These are phyloP conservation scores for Pachypeltis micranthus DNA, from an alignment of 1,140 invertebrate genomes.

Conservation along the genomic window DNA sequence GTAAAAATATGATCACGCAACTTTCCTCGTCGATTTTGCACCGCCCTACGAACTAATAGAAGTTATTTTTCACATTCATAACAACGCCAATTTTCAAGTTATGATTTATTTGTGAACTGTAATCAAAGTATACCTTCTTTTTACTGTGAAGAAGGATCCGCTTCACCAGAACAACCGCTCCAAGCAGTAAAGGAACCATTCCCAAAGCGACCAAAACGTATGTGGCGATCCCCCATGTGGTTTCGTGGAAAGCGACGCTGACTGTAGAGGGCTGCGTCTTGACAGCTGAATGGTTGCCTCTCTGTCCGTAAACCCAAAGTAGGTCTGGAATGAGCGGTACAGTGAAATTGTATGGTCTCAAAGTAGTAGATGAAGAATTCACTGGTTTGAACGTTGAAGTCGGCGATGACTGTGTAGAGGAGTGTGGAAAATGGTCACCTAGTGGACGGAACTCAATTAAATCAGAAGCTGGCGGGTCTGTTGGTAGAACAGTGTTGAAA, in stretches of 20 bases:
- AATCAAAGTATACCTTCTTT: slow-evolving; percentile 45
- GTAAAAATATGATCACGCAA: too few species aligned
- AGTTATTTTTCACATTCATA: too few species aligned
- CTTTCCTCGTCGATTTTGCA: too few species aligned
- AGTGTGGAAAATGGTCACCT: too few species aligned
- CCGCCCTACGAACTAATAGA: too few species aligned
- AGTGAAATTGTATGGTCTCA: not conserved
- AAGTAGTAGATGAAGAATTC: too few species aligned
- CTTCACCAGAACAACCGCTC: slow-evolving; percentile 41
- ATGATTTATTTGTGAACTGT: too few species aligned
- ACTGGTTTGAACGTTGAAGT: too few species aligned
- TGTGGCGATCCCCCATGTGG: slow-evolving; percentile 38
- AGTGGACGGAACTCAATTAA: too few species aligned
- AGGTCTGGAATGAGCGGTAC: slow-evolving; percentile 2
- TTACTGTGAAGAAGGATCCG: slow-evolving; percentile 41
- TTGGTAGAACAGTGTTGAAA: too few species aligned
- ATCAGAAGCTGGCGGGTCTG: too few species aligned
- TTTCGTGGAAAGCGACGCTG: slow-evolving; percentile 23
- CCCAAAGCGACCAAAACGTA: slow-evolving; percentile 45
- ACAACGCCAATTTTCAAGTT: too few species aligned
- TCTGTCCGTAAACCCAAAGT: slow-evolving; percentile 14
- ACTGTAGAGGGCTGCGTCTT: slow-evolving; percentile 12
- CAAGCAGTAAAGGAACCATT: slow-evolving; percentile 43
- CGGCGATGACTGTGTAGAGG: not conserved
- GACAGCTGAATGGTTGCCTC: not conserved